These are phyloP conservation scores for Rhadina sibilatrix DNA, from an alignment of 2,113 vertebrate genomes.

Conservation along the genomic window DNA sequence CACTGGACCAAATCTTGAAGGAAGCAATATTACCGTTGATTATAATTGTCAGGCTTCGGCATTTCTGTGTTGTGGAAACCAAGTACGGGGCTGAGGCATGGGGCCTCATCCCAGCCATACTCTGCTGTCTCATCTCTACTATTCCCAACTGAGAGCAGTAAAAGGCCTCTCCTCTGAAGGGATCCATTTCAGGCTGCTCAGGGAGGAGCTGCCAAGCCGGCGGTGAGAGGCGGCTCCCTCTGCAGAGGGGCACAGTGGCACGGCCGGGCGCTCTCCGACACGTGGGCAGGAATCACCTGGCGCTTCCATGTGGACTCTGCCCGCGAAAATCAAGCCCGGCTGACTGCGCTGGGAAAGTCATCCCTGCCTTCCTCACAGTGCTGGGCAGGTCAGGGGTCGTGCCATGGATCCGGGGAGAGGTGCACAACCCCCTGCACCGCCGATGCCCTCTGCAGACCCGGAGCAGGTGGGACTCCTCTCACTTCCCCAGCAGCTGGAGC, in stretches of 20 bases:
- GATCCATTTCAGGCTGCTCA: neutral
- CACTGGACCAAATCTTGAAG: neutral
- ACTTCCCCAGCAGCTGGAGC: neutral
- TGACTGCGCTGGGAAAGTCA: neutral
- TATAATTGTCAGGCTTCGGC: neutral
- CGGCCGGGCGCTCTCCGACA: neutral
- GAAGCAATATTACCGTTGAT: neutral
- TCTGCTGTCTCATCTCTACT: neutral
- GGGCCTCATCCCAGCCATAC: neutral
- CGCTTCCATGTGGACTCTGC: neutral
- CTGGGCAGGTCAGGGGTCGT: fast-evolving
- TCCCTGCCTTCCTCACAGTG: fast-evolving
- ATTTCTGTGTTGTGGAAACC: neutral
- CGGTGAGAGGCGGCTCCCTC: neutral
- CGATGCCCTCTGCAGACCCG: fast-evolving
- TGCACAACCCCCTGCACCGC: fast-evolving
- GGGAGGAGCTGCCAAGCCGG: neutral
- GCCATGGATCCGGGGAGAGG: neutral
- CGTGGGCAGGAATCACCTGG: fast-evolving
- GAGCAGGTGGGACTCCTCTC: neutral
- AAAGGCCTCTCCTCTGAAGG: neutral
- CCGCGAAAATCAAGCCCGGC: fast-evolving
- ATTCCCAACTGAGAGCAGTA: neutral
- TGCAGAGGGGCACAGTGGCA: fast-evolving
- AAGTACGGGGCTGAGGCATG: neutral